Evolutionary conservation across 2,888 invertebrate species (phyloP).

Genomic region (Drosophila limbata): DNA sequence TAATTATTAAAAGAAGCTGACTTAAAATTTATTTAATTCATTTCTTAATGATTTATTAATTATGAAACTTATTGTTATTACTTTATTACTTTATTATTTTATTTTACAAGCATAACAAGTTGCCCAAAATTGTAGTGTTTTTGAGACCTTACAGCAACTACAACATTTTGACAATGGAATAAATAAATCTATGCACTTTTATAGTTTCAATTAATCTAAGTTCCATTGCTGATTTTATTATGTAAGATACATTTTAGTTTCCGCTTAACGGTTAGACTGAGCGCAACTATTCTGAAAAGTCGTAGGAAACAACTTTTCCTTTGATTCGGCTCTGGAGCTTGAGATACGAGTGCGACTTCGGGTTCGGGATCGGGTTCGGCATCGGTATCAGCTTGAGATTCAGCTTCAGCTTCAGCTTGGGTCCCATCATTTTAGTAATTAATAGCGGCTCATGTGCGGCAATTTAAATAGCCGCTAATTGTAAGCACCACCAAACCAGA

Average conservation of each 20-base stretch:
- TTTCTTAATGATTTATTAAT: background rate
- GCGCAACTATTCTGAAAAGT: conserved; percentile 36
- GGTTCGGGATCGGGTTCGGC: conserved; percentile 18
- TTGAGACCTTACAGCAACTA: no score
- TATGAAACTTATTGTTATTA: no score
- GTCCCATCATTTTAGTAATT: conserved; percentile 66
- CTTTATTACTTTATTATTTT: no score
- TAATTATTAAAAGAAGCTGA: background rate
- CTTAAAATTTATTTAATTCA: no score
- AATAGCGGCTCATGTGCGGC: conserved; percentile 71
- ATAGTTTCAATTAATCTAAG: conserved; percentile 9
- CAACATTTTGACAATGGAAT: background rate
- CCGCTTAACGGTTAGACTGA: conserved; percentile 62
- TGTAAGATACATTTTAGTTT: conserved; percentile 49
- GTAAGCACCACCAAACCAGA: conserved; percentile 61
- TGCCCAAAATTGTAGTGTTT: no score
- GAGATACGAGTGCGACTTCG: conserved; percentile 15
- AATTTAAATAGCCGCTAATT: conserved; percentile 74
- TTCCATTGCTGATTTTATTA: conserved; percentile 33
- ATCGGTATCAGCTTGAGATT: background rate
- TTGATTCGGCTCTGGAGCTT: conserved; percentile 42
- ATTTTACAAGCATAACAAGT: no score
- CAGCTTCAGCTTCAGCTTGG: conserved; percentile 13
- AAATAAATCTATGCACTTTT: conserved; percentile 1
- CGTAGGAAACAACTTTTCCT: conserved; percentile 61